These are phyloP conservation scores for Meliscaeva auricollis DNA, from an alignment of 2,888 invertebrate species.

Conservation along the genomic window DNA sequence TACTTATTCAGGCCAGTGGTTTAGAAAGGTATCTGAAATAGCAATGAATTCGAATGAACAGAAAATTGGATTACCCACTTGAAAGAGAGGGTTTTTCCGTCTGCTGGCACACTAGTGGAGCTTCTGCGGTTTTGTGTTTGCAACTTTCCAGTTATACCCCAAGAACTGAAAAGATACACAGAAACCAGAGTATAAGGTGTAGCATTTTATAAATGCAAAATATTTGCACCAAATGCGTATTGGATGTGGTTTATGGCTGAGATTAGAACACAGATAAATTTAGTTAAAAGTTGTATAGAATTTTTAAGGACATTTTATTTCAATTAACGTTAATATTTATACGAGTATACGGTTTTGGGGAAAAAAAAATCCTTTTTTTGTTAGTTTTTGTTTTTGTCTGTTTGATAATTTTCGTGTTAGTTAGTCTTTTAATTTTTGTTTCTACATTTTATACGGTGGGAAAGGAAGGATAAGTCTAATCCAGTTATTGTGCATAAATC, in stretches of 20 bases:
- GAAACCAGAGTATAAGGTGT: not conserved
- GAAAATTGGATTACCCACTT: slow-evolving; percentile 72
- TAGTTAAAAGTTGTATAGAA: slow-evolving; percentile 48
- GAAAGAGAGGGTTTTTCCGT: slow-evolving; percentile 19
- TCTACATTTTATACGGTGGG: no score
- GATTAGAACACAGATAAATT: slow-evolving; percentile 61
- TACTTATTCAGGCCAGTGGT: slow-evolving; percentile 70
- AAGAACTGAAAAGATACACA: not conserved
- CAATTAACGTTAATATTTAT: slow-evolving; percentile 27
- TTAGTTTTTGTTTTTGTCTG: not conserved
- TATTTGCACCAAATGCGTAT: slow-evolving; percentile 51
- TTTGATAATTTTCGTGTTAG: not conserved
- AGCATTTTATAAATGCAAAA: slow-evolving; percentile 40
- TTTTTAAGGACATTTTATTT: slow-evolving; percentile 47
- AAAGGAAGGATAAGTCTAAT: no score
- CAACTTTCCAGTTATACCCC: slow-evolving; percentile 33
- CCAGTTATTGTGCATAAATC: no score
- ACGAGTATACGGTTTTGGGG: not conserved
- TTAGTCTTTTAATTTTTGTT: no score
- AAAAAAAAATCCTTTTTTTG: not conserved
- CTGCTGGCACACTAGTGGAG: slow-evolving; percentile 34
- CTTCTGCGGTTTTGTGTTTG: slow-evolving; percentile 46
- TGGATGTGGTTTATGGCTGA: slow-evolving; percentile 61
- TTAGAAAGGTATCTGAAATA: slow-evolving; percentile 67
- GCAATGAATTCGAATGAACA: slow-evolving; percentile 75